phyloP scores from a whole-genome alignment of 2,113 vertebrate genomes.

The Dipodomys ordii region DNA sequence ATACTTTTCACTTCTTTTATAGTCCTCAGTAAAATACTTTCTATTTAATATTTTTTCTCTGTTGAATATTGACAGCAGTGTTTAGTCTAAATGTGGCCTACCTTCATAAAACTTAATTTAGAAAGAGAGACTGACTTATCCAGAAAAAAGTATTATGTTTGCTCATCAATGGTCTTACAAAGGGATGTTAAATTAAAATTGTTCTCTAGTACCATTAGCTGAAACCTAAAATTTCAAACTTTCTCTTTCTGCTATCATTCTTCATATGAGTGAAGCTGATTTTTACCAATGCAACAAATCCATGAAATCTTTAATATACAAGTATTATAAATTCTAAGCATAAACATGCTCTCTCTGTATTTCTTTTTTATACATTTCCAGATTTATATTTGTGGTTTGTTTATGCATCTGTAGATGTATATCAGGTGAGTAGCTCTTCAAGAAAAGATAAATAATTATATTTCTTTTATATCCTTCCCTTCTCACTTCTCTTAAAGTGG shows the following conservation, averaged over 20 bases:
- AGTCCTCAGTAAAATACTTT: neutral
- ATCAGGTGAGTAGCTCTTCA: neutral
- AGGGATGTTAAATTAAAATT: neutral
- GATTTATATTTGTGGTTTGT: neutral
- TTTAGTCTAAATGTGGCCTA: neutral
- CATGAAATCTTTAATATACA: neutral
- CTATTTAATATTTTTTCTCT: neutral
- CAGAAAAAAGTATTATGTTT: too few relatives aligned
- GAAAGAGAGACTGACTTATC: neutral
- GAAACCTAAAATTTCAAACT: conserved; percentile 21
- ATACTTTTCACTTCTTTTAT: neutral
- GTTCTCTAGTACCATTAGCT: conserved; percentile 5
- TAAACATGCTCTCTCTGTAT: neutral
- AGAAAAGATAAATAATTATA: neutral
- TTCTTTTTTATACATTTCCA: neutral
- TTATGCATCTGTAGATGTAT: neutral
- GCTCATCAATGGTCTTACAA: neutral
- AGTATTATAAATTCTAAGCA: neutral
- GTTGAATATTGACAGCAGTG: neutral
- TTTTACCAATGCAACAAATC: neutral
- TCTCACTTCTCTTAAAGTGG: neutral
- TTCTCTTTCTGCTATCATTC: neutral
- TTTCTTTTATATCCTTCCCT: neutral
- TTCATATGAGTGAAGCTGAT: neutral
- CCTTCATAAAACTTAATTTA: neutral